A percentile compares a stretch with the other conserved stretches of the same genome.
These are phyloP conservation scores for Gymnarchus niloticus DNA, from an alignment of 2,113 vertebrate species.

Conservation along the genomic window DNA sequence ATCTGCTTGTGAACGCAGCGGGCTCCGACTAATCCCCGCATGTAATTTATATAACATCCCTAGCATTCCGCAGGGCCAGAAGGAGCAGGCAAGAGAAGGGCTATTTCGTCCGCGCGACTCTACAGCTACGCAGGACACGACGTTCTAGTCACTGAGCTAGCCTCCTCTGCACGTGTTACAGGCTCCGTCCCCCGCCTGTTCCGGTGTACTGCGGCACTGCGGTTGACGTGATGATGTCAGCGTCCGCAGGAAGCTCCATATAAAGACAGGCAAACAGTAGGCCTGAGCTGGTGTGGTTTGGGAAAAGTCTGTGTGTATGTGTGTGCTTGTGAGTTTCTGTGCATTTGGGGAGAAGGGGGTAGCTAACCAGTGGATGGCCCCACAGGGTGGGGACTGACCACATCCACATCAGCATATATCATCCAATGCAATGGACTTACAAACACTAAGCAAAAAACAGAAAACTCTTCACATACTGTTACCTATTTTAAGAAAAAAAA, in stretches of 20 bases:
- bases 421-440: neutral
- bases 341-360: conserved; percentile 33
- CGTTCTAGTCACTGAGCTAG: conserved; percentile 39
- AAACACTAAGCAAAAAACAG: neutral
- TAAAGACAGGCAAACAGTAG: conserved; percentile 53
- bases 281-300: conserved; percentile 25
- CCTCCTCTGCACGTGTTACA: conserved; percentile 26
- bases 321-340: no score
- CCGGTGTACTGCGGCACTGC: conserved; percentile 1
- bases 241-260: conserved; percentile 60
- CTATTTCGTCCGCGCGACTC: neutral
- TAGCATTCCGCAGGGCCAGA: conserved; percentile 53
- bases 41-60: conserved; percentile 58
- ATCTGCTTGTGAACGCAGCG: conserved; percentile 45
- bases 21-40: conserved; percentile 53
- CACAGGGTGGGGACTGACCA: conserved; percentile 22
- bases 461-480: neutral
- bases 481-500: neutral
- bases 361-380: conserved; percentile 12
- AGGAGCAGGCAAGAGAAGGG: conserved; percentile 36
- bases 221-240: conserved; percentile 25
- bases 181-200: conserved; percentile 19
- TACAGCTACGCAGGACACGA: neutral
- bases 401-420: neutral
- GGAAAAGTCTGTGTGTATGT: no score